phyloP scores from a whole-genome alignment of 1,140 invertebrate species.

The Branchinecta lindahli region DNA sequence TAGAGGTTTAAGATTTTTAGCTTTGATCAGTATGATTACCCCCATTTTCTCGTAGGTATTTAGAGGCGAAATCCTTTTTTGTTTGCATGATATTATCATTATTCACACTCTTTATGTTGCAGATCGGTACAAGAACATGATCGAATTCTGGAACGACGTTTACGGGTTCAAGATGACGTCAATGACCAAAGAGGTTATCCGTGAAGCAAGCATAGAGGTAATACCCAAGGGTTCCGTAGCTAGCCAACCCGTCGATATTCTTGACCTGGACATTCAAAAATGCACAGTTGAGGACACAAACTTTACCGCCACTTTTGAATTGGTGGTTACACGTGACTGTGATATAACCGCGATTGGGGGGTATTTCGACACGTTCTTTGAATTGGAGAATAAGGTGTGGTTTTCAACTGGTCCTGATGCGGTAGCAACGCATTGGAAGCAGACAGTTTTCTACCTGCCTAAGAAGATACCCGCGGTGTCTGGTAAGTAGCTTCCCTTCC shows the following conservation, averaged over 20 bases:
- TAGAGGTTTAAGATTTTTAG: not conserved
- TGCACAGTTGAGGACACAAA: constrained; percentile 63
- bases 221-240: constrained; percentile 58
- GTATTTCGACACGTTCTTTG: constrained; percentile 83
- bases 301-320: constrained; percentile 58
- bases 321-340: constrained; percentile 49
- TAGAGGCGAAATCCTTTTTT: not conserved
- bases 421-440: constrained; percentile 87
- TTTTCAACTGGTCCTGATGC: constrained; percentile 57
- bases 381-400: constrained; percentile 46
- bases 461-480: constrained; percentile 50
- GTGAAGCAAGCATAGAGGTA: constrained; percentile 75
- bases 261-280: constrained; percentile 59
- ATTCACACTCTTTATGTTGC: constrained; percentile 26
- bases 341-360: constrained; percentile 72
- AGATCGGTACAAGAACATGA: constrained; percentile 50
- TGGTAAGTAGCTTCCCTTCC: constrained; percentile 35
- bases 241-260: constrained; percentile 48
- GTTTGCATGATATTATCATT: not conserved
- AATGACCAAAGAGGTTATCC: constrained; percentile 71
- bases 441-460: constrained; percentile 81
- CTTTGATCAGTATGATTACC: not conserved
- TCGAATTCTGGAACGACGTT: constrained; percentile 87
- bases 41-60: constrained; percentile 21
- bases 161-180: constrained; percentile 95